Conservation (phyloP, 2,113 vertebrate genomes). For the Glareola pratincola region DNA sequence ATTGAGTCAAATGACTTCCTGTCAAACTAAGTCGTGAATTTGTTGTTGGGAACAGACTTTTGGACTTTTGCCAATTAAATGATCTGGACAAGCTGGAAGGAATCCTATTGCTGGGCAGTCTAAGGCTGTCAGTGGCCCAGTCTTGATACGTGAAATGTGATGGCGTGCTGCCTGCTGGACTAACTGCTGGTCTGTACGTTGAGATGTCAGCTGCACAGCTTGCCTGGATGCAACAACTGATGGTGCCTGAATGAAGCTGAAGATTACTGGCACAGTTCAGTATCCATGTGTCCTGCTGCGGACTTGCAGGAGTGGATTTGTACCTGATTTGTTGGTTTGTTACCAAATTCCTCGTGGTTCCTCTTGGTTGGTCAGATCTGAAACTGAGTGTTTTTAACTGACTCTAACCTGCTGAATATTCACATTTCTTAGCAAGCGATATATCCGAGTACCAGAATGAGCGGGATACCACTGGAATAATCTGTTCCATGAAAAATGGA, state of each 20-base stretch:
- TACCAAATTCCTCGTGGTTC: neutral
- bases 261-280: neutral
- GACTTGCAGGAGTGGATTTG: neutral
- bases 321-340: neutral
- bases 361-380: neutral
- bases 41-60: neutral
- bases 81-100: neutral
- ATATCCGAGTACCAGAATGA: neutral
- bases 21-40: neutral
- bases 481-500: neutral
- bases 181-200: neutral
- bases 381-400: neutral
- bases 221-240: neutral
- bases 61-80: neutral
- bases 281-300: fast-evolving
- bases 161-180: neutral
- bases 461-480: neutral
- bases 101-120: neutral
- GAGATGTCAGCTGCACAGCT: neutral
- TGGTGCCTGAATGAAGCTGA: neutral
- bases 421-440: neutral
- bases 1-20: neutral
- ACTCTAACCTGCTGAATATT: neutral
- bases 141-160: neutral
- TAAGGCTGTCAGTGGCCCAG: neutral